Conservation (phyloP, 2,797 vertebrate species). For the Oreochromis grahami region DNA sequence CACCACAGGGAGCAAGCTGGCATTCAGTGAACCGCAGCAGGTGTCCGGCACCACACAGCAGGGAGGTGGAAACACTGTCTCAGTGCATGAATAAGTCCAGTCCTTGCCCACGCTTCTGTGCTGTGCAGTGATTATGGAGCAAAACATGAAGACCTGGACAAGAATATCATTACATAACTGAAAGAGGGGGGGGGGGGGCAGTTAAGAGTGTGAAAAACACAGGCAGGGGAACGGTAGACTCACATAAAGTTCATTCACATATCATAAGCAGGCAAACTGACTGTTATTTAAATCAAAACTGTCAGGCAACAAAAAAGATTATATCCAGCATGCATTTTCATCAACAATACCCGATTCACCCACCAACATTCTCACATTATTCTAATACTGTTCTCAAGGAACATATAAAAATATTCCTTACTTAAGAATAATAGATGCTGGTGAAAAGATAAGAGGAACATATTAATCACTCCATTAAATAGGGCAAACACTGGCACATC, state of each 20-base stretch:
- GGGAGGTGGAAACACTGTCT: not conserved
- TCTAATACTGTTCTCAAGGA: not conserved
- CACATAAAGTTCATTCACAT: not conserved
- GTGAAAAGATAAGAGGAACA: not conserved
- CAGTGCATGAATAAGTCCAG: not conserved
- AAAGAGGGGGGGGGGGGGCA: not conserved
- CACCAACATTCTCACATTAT: not conserved
- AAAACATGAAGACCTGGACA: not conserved
- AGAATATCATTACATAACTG: not conserved
- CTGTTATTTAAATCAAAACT: not conserved
- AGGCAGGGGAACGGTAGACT: not conserved
- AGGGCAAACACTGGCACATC: not conserved
- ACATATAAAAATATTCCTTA: not conserved
- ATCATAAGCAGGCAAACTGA: not conserved
- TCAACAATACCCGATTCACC: not conserved
- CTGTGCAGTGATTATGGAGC: not conserved
- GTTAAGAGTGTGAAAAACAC: not conserved
- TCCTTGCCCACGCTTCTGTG: not conserved
- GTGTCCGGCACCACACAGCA: conserved; percentile 3
- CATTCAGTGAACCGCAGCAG: conserved; percentile 1
- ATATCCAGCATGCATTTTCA: not conserved
- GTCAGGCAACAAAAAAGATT: not conserved
- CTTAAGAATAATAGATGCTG: not conserved
- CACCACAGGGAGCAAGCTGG: conserved; percentile 9
- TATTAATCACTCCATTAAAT: not conserved